These are phyloP conservation scores for Labeo catla DNA, from an alignment of 2,113 vertebrate genomes.

Conservation along the genomic window DNA sequence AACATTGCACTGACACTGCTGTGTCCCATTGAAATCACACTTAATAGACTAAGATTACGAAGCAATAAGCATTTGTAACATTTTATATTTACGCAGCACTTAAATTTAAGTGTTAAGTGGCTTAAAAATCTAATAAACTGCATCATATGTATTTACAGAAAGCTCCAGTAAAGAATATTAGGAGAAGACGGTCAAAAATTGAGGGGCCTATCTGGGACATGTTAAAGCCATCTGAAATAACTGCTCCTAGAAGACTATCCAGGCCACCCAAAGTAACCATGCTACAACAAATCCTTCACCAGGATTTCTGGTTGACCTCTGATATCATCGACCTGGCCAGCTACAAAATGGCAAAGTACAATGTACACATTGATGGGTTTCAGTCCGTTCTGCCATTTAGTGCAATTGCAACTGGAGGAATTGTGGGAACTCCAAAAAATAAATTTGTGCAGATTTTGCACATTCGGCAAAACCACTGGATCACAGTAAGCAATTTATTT, in stretches of 20 bases:
- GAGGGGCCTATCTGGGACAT: background rate
- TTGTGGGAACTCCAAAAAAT: background rate
- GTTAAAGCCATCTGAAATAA: background rate
- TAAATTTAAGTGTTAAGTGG: background rate
- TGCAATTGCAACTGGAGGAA: background rate
- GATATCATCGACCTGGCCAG: background rate
- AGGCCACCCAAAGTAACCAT: background rate
- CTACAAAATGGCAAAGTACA: background rate
- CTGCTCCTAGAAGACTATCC: constrained; percentile 9
- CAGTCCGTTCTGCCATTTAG: constrained; percentile 1
- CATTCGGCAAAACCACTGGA: background rate
- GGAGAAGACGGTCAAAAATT: background rate
- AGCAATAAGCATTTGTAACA: background rate
- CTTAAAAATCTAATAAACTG: background rate
- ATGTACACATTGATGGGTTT: constrained; percentile 2
- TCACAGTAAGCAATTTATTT: constrained; percentile 21
- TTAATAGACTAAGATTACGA: background rate
- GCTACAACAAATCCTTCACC: constrained; percentile 2
- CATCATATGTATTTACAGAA: background rate
- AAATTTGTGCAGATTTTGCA: background rate
- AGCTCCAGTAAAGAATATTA: background rate
- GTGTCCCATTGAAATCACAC: background rate
- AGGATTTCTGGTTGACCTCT: constrained; percentile 13
- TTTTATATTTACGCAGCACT: background rate
- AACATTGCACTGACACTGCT: background rate